phyloP scores from a whole-genome alignment of 1,140 invertebrate species.

The Dendroctonus valens region DNA sequence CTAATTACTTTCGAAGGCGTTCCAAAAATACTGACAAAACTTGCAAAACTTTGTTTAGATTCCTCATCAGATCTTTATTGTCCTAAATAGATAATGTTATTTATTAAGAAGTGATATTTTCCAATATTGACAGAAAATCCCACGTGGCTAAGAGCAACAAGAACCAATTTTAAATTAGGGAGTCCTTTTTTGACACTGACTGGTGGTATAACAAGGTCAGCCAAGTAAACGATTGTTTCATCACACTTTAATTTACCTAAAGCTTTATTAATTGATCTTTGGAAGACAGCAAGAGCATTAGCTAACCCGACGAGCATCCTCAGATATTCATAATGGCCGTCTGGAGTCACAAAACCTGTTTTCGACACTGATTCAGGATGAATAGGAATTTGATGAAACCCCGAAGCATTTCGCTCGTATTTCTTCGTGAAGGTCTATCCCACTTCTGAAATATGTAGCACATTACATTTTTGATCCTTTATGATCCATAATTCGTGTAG shows the following conservation, averaged over 20 bases:
- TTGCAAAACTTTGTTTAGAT: slow-evolving; percentile 5
- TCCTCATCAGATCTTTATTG: slow-evolving; percentile 34
- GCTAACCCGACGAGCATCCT: slow-evolving; percentile 44
- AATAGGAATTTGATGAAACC: slow-evolving; percentile 35
- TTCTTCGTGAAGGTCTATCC: too few relatives aligned
- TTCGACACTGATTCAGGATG: slow-evolving; percentile 36
- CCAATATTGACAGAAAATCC: slow-evolving; percentile 30
- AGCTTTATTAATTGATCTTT: slow-evolving; percentile 36
- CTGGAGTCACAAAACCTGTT: slow-evolving; percentile 44
- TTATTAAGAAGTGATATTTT: slow-evolving; percentile 44
- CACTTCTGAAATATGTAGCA: neutral
- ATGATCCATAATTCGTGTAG: neutral
- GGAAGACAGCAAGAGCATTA: slow-evolving; percentile 40
- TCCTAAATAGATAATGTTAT: slow-evolving; percentile 41
- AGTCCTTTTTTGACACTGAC: slow-evolving; percentile 7
- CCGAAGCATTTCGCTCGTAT: too few relatives aligned
- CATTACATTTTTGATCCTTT: neutral
- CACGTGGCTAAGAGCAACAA: slow-evolving; percentile 10
- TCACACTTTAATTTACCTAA: slow-evolving; percentile 31
- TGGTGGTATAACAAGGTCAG: slow-evolving; percentile 37
- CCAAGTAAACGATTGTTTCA: slow-evolving; percentile 37
- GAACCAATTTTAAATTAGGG: neutral
- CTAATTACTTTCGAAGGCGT: slow-evolving; percentile 2
- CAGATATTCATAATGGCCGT: slow-evolving; percentile 44
- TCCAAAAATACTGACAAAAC: slow-evolving; percentile 15